phyloP scores from a whole-genome alignment of 2,888 invertebrate genomes.

The Spisula subtruncata region DNA sequence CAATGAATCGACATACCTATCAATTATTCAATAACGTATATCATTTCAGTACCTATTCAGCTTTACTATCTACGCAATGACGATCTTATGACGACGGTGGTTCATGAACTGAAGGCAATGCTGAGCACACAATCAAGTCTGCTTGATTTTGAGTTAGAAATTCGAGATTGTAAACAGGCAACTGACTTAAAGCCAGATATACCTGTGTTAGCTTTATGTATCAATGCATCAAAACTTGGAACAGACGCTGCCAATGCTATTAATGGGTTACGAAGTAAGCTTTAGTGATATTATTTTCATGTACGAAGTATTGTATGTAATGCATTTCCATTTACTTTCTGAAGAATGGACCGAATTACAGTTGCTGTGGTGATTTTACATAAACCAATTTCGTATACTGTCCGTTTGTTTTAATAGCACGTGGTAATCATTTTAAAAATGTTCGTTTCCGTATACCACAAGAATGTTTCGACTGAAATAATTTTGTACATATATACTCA shows the following conservation, averaged over 20 bases:
- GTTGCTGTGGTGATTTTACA: too few species aligned
- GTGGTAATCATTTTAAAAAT: too few species aligned
- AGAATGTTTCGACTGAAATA: too few species aligned
- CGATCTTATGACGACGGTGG: slow-evolving; percentile 34
- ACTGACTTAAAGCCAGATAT: slow-evolving; percentile 18
- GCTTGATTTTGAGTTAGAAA: slow-evolving; percentile 1
- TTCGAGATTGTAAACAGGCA: not conserved
- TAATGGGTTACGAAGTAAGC: slow-evolving; percentile 58
- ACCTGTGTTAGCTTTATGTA: slow-evolving; percentile 65
- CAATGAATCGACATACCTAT: too few species aligned
- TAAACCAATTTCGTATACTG: too few species aligned
- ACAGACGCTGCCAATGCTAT: slow-evolving; percentile 67
- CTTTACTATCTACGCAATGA: slow-evolving; percentile 48
- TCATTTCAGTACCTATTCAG: slow-evolving; percentile 39
- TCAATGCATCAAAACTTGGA: slow-evolving; percentile 70
- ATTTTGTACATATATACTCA: too few species aligned
- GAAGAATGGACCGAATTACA: too few species aligned
- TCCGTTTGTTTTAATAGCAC: too few species aligned
- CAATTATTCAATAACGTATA: too few species aligned
- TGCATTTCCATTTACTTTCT: too few species aligned
- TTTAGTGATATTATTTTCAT: not conserved
- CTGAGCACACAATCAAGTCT: slow-evolving; percentile 32
- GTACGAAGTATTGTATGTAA: too few species aligned
- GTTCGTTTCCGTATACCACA: too few species aligned
- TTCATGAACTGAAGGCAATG: slow-evolving; percentile 36